These are phyloP conservation scores for Picus viridis DNA, from an alignment of 2,797 vertebrate species.

Conservation along the genomic window DNA sequence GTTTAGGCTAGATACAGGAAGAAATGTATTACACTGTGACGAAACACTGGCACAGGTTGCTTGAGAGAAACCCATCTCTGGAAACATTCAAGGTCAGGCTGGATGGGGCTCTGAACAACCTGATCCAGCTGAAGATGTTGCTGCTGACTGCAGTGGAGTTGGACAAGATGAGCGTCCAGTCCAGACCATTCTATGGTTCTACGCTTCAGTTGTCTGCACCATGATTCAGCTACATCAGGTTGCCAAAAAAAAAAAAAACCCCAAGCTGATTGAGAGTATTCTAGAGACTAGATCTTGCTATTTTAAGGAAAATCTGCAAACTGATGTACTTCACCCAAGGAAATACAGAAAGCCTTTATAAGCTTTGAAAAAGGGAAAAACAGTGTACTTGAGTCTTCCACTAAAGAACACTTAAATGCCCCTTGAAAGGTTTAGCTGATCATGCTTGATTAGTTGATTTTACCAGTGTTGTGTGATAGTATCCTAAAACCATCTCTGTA, in stretches of 20 bases:
- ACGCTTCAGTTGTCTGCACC: background rate
- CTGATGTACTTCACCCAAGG: background rate
- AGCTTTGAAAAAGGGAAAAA: background rate
- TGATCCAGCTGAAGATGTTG: background rate
- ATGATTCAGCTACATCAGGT: background rate
- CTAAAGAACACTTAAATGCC: background rate
- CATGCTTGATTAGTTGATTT: background rate
- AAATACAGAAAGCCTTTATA: background rate
- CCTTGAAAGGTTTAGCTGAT: background rate
- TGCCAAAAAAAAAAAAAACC: background rate
- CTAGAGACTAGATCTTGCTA: background rate
- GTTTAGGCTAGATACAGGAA: too few species aligned
- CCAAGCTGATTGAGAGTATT: background rate
- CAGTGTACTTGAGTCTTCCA: background rate
- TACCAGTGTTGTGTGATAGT: background rate
- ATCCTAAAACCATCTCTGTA: background rate
- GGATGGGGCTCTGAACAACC: background rate
- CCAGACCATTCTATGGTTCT: too few species aligned
- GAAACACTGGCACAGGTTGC: too few species aligned
- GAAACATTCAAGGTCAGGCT: background rate
- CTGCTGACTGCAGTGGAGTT: background rate
- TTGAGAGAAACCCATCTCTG: too few species aligned
- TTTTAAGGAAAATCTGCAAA: background rate
- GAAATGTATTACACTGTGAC: too few species aligned
- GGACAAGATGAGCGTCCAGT: background rate